Evolutionary conservation across 2,113 vertebrate genomes (phyloP), one percentile per base, ranked within the genome.

Genomic region (Piprites chloris): DNA sequence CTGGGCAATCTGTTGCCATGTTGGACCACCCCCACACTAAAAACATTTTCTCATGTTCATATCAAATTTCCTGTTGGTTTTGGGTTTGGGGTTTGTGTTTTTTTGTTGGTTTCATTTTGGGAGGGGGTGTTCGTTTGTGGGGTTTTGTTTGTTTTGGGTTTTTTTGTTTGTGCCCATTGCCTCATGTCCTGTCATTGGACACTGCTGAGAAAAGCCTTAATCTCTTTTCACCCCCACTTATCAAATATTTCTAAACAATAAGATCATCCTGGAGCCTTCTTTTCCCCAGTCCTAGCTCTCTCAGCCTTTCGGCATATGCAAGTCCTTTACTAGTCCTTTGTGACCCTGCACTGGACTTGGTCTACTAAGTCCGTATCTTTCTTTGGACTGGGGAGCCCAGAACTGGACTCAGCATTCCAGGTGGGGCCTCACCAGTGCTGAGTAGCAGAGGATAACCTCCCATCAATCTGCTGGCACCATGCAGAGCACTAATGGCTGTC

Each of bases 311-410:
- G 14, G 9, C 17, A 6, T 42, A 12, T 27, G 16, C n/a, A 49
- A 79, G 12, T 55, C 24, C 16, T 65, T 67, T 53, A 19, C 16
- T 27, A 41, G 18, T 65, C 28, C 28, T 67, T 82, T 50, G 11
- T 72, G 42, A 22, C 37, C 14, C 37, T 53, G 16, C 47, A 32
- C 47, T 67, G 44, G 12, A 18, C 83, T 83, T 67, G 6, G 62
- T 76, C 18, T 67, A 27, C 8, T 27, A 35, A 44, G 7, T 53
- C 21, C 0, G 0, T 65, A 3, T 41, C 14, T 15, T 24, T 23
- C 6, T 28, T 28, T 65, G 20, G 32, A 5, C 35, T 59, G 33
- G 5, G 22, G 12, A 76, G 23, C 33, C 42, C 22, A 53, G 67
- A 89, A 59, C n/a, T 72, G 58, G 6, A 59, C 59, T 12, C 50